These are phyloP conservation scores for Orthonychiurus folsomi DNA, from an alignment of 2,888 invertebrate species.

Conservation along the genomic window DNA sequence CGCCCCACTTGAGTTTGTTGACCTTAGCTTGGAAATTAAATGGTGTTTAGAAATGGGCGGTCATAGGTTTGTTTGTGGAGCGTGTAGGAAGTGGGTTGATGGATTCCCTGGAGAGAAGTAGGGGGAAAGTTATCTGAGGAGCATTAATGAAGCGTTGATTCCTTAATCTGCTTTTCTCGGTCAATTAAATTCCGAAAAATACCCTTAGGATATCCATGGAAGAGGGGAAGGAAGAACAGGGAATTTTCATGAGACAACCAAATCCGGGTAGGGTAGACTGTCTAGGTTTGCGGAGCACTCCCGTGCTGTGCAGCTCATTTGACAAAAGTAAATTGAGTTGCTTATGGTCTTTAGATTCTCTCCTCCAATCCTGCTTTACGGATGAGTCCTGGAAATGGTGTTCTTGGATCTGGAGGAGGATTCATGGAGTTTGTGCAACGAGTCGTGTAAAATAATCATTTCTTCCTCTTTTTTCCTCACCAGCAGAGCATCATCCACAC, in stretches of 20 bases:
- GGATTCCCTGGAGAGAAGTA: not conserved
- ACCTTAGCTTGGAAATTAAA: no score
- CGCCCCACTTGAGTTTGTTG: no score
- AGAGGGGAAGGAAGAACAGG: no score
- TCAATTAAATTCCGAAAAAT: conserved; percentile 40
- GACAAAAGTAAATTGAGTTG: conserved; percentile 6
- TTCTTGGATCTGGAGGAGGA: not conserved
- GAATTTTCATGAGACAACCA: no score
- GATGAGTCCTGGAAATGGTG: not conserved
- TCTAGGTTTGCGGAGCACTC: conserved; percentile 5
- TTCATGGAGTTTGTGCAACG: not conserved
- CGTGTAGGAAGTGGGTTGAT: no score
- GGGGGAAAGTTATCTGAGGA: conserved; percentile 20
- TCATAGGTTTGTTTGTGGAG: no score
- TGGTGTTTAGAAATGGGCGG: no score
- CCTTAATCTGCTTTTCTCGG: conserved; percentile 40
- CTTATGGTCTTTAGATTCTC: not conserved
- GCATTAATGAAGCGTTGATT: conserved; percentile 40
- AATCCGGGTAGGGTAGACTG: conserved; percentile 15
- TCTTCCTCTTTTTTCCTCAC: not conserved
- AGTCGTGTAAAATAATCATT: not conserved
- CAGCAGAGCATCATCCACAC: not conserved
- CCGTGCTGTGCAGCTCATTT: conserved; percentile 4
- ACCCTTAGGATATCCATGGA: conserved; percentile 15
- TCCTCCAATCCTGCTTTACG: not conserved